A percentile compares a stretch with the other conserved stretches of the same genome.
Evolutionary conservation across 2,797 vertebrate genomes (phyloP).

Genomic region (Ctenopoma multispine): DNA sequence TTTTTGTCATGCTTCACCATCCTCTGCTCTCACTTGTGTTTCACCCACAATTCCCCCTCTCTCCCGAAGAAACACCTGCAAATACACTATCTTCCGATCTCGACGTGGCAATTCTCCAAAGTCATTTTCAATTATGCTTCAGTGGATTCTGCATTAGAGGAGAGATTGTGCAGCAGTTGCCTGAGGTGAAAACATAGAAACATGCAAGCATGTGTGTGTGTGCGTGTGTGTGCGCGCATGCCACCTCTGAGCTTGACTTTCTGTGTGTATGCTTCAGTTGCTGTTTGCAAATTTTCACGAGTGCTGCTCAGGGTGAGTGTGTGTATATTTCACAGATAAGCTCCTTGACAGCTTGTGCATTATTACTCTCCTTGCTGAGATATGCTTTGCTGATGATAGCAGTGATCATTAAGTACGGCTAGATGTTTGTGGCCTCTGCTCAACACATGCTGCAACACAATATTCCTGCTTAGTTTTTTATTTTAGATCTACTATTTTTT

Average conservation of each 20-base stretch:
- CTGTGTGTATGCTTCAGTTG: slow-evolving; percentile 26
- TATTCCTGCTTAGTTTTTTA: slow-evolving; percentile 10
- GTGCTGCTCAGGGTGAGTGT: slow-evolving; percentile 45
- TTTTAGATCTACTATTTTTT: slow-evolving; percentile 8
- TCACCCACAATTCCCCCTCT: slow-evolving; percentile 28
- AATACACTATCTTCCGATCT: slow-evolving; percentile 64
- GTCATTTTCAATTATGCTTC: slow-evolving; percentile 82
- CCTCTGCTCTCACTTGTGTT: slow-evolving; percentile 47
- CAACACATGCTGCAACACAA: slow-evolving; percentile 33
- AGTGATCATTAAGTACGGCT: slow-evolving; percentile 73
- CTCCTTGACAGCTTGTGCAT: slow-evolving; percentile 70
- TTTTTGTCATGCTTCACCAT: slow-evolving; percentile 64
- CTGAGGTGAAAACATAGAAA: slow-evolving; percentile 57
- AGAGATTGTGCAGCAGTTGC: slow-evolving; percentile 60
- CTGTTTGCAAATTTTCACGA: slow-evolving; percentile 31
- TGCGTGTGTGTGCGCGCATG: slow-evolving; percentile 1
- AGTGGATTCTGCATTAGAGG: slow-evolving; percentile 74
- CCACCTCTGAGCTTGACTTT: slow-evolving; percentile 10
- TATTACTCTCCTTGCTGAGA: slow-evolving; percentile 67
- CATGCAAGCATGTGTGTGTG: not conserved
- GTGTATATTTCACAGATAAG: slow-evolving; percentile 66
- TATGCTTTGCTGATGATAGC: slow-evolving; percentile 70
- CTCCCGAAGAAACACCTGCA: slow-evolving; percentile 66
- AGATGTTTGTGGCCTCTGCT: slow-evolving; percentile 55
- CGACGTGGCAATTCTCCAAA: slow-evolving; percentile 78